These are phyloP conservation scores for Brachionichthys hirsutus DNA, from an alignment of 2,113 vertebrate species.

Conservation along the genomic window DNA sequence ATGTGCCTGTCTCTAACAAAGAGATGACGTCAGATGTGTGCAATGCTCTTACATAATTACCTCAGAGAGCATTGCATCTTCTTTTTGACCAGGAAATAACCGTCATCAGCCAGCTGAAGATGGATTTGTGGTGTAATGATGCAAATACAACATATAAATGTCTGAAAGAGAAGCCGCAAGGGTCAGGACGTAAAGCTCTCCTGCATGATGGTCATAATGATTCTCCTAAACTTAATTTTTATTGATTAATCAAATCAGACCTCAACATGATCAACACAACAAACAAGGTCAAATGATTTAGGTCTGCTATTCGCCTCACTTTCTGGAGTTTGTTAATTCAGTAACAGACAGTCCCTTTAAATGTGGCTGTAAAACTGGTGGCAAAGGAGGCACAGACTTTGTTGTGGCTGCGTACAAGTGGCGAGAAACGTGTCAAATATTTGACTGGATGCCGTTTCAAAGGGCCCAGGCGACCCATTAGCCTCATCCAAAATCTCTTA, in stretches of 20 bases:
- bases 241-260: too few species aligned
- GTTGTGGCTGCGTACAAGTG: conserved; percentile 42
- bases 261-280: conserved; percentile 15
- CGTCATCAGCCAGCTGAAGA: conserved; percentile 33
- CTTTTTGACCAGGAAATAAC: conserved; percentile 3
- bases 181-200: too few species aligned
- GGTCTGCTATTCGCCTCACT: conserved; percentile 31
- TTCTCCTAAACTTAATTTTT: too few species aligned
- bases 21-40: conserved; percentile 37
- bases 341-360: conserved; percentile 36
- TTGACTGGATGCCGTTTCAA: background rate
- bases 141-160: background rate
- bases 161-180: too few species aligned
- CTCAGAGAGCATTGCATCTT: conserved; percentile 48
- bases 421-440: background rate
- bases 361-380: conserved; percentile 43
- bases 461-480: too few species aligned
- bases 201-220: too few species aligned
- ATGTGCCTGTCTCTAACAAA: conserved; percentile 23
- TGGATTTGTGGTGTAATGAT: conserved; percentile 22
- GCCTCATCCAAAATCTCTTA: too few species aligned
- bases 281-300: conserved; percentile 29
- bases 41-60: conserved; percentile 46
- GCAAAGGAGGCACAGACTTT: conserved; percentile 48
- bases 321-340: conserved; percentile 22